phyloP scores from a whole-genome alignment of 2,888 invertebrate genomes.

The Carcina quercana region DNA sequence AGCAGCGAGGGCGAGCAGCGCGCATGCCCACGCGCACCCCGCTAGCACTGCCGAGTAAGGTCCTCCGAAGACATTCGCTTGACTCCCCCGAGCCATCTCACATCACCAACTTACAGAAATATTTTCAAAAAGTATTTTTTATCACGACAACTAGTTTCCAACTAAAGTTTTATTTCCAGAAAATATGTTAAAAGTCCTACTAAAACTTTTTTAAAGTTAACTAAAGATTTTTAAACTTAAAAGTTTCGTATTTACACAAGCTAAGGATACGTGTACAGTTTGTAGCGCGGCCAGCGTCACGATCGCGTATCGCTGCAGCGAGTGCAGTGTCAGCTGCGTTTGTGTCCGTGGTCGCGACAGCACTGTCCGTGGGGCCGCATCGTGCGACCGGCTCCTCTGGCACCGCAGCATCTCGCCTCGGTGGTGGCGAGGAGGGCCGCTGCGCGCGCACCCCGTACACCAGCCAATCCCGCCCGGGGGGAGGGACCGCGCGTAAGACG shows the following conservation, averaged over 20 bases:
- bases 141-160: neutral
- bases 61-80: slow-evolving; percentile 24
- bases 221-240: neutral
- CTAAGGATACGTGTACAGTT: slow-evolving; percentile 1
- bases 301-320: slow-evolving; percentile 16
- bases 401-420: slow-evolving; percentile 52
- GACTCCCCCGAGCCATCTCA: slow-evolving; percentile 54
- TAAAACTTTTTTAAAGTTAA: slow-evolving; percentile 5
- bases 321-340: slow-evolving; percentile 12
- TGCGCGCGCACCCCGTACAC: slow-evolving; percentile 60
- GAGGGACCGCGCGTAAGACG: slow-evolving; percentile 70
- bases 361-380: slow-evolving; percentile 56
- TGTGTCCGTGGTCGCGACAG: slow-evolving; percentile 42
- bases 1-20: slow-evolving; percentile 37
- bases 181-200: neutral
- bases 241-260: neutral
- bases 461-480: slow-evolving; percentile 60
- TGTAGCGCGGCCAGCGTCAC: slow-evolving; percentile 9
- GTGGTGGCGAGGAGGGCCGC: slow-evolving; percentile 58
- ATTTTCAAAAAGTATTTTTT: neutral
- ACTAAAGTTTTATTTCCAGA: neutral
- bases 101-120: slow-evolving; percentile 40
- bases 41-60: slow-evolving; percentile 30
- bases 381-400: slow-evolving; percentile 59
- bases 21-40: slow-evolving; percentile 65